Base-by-base conservation (phyloP, 2,797 vertebrate species). In the Saxicola maurus region DNA sequence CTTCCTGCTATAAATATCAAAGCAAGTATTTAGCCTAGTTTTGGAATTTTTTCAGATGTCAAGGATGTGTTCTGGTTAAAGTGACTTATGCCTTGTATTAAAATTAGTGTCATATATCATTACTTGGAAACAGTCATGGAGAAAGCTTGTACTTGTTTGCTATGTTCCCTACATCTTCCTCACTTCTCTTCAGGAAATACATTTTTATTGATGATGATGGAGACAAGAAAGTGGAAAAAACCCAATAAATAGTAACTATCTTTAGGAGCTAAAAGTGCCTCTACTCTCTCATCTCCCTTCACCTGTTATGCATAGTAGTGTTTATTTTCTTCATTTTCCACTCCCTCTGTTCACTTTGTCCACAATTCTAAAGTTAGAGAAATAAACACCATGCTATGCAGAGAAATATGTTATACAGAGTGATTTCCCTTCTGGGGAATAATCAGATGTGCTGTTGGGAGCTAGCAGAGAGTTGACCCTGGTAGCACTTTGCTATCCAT, bases 171-270 rank as follows among this genome's bases (percentile, higher is more conserved):
- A 9, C 4, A 11, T 14, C 20, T 45, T 75, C 31, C 28, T 86
- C 28, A 12, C 17, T 82, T 60, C 27, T 60, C 6, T 72, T 89
- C 10, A 62, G 65, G 53, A 65, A 89, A 77, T 51, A 45, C 3
- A 3, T 37, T 86, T 75, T 76, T 61, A 20, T 37, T 73, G 51
- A 28, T 65, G 35, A 5, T 61, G 21, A 33, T 37, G 5, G 27
- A 53, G n/a, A 62, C 17, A 20, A 68, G 33, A 64, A 72, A 38
- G 11, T 49, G 21, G 23, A 33, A 51, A 21, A 4, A 23, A 1
- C 0, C 5, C 1, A 33, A 23, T 3, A n/a, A 43, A 37, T 2
- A 49, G 20, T 19, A 37, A 27, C 1, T 14, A 42, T 5, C 4
- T 65, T 31, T 51, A 55, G 28, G 9, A 84, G 37, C 18, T 49